phyloP scores from a whole-genome alignment of 2,888 invertebrate species.

The Ophion slaviceki region DNA sequence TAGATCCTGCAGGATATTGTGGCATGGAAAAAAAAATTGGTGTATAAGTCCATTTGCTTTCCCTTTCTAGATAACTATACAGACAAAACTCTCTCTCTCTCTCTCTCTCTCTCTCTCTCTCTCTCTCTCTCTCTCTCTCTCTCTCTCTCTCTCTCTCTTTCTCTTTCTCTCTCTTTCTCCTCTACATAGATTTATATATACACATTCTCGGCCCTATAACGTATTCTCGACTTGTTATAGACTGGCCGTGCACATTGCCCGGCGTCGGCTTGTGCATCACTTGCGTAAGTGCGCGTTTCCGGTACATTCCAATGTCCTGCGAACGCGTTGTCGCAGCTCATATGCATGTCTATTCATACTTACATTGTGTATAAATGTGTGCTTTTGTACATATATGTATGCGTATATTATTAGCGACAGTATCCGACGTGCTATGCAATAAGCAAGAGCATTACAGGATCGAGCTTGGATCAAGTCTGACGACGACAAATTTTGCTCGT shows the following conservation, averaged over 20 bases:
- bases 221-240: conserved; percentile 39
- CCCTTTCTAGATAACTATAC: conserved; percentile 12
- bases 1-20: too few relatives aligned
- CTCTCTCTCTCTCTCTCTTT: neutral
- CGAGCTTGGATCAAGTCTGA: conserved; percentile 41
- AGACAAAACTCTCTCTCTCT: neutral
- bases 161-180: neutral
- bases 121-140: neutral
- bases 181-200: neutral
- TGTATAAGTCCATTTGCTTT: neutral
- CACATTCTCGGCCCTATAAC: conserved; percentile 47
- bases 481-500: conserved; percentile 44
- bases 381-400: conserved; percentile 16
- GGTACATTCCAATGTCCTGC: conserved; percentile 66
- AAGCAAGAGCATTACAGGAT: conserved; percentile 39
- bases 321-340: conserved; percentile 56
- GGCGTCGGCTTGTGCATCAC: conserved; percentile 63
- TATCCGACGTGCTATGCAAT: conserved; percentile 34
- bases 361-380: neutral
- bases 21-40: too few relatives aligned
- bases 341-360: conserved; percentile 9
- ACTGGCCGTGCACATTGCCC: conserved; percentile 58
- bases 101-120: neutral
- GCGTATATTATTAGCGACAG: conserved; percentile 14
- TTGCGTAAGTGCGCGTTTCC: conserved; percentile 67